Conservation (phyloP, 2,113 vertebrate genomes). For the Parotia lawesii region DNA sequence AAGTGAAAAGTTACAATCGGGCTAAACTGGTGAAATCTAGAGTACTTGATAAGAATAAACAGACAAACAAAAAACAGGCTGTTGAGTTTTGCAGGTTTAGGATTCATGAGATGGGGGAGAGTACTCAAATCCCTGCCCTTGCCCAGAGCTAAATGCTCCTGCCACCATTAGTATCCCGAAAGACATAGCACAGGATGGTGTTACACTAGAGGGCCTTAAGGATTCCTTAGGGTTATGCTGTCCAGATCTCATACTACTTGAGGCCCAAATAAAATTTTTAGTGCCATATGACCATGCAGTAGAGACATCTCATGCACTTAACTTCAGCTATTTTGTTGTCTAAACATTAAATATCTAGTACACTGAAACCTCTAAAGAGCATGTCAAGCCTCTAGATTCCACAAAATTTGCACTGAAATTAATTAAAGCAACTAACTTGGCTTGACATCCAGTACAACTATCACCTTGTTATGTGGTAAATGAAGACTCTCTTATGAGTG, state of each 20-base stretch:
- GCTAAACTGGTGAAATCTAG: conserved; percentile 13
- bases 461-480: background rate
- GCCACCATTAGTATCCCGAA: background rate
- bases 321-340: background rate
- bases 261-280: background rate
- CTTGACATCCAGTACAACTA: background rate
- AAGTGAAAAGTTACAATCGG: background rate
- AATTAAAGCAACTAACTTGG: background rate
- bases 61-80: background rate
- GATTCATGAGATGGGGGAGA: background rate
- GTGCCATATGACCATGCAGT: background rate
- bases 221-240: background rate
- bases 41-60: conserved; percentile 20
- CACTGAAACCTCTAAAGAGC: background rate
- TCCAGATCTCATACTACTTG: background rate
- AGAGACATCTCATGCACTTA: background rate
- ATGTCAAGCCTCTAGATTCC: background rate
- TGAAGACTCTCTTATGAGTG: background rate
- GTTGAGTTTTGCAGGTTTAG: background rate
- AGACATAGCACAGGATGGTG: background rate
- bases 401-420: background rate
- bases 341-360: background rate
- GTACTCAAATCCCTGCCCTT: background rate
- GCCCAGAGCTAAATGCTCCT: background rate
- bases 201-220: background rate